Base-by-base conservation (phyloP, 1,140 invertebrate genomes). In the Cotesia chilonis region DNA sequence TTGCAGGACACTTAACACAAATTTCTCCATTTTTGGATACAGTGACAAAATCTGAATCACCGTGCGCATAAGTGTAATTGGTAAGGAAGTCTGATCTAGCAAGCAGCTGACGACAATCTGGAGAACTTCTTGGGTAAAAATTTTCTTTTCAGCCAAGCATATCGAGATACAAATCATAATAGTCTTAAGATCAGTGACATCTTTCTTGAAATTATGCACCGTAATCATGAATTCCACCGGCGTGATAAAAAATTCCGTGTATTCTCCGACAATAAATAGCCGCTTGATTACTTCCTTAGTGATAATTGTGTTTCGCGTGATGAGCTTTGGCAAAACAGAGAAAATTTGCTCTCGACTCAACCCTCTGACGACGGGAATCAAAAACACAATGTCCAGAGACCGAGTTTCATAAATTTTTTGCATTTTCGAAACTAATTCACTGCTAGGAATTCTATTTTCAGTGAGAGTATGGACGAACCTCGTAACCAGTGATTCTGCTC, bases 121-220 rank as follows among this genome's bases (percentile, higher is more conserved):
- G 17, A 99, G 84, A 0, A 94, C 93, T 88, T 97, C 92, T 77
- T 89, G 88, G 0, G 92, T 97, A 88, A 95, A 98, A 1, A 94
- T 90, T 65, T 93, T 91, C 82, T 95, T 95, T 82, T 99, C 97
- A 72, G 91, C 91, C 82, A 99, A 94, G 83, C 97, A 99, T 36
- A 98, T 80, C 4, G 95, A 95, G 0, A 96, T 98, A 0, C 97
- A 97, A 91, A 98, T 99, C 68, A 99, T 98, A 41, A 98, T 91
- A 70, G 94, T 95, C 82, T 98, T 99, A 37, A 98, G 89, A 84
- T 99, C 98, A 74, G 94, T 95, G 82, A 96, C 94, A 54, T 87
- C 89, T 0, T 93, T 88, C 84, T 98, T 96, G 74, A 99, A 95
- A 57, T 93, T 92, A 84, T 99, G 98, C 4, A 99, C 87, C 10